These are phyloP conservation scores for Drosophila neonasuta DNA, from an alignment of 2,888 invertebrate genomes.

Conservation along the genomic window DNA sequence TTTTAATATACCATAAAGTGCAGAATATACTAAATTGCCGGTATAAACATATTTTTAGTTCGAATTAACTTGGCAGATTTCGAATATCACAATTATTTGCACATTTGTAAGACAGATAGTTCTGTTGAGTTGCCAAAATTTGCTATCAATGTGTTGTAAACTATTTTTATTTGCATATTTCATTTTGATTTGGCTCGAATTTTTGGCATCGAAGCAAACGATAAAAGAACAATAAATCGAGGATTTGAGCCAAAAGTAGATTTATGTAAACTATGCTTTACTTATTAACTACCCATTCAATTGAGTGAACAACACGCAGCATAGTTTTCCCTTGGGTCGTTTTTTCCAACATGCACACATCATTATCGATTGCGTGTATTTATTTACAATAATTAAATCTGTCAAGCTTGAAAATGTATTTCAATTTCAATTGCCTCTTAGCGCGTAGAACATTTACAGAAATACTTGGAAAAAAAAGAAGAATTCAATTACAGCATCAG, in stretches of 20 bases:
- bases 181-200: conserved; percentile 33
- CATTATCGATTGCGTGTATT: conserved; percentile 56
- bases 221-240: conserved; percentile 36
- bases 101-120: neutral
- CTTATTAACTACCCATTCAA: conserved; percentile 4
- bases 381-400: conserved; percentile 72
- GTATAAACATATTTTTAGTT: neutral
- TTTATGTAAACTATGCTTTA: conserved; percentile 19
- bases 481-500: conserved; percentile 25
- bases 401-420: conserved; percentile 59
- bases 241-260: neutral
- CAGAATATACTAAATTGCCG: neutral
- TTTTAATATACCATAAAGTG: neutral
- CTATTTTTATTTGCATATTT: neutral
- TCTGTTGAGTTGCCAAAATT: conserved; percentile 12
- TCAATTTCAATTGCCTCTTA: conserved; percentile 44
- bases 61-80: no score
- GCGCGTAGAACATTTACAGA: conserved; percentile 30
- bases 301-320: conserved; percentile 16
- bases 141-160: neutral
- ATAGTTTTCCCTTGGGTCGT: conserved; percentile 23
- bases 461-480: conserved; percentile 29
- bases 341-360: conserved; percentile 37
- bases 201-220: conserved; percentile 28
- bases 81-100: no score